Percentiles rank a stretch among this genome's conserved stretches.
Conservation (phyloP, 2,888 invertebrate genomes). For the Chrysolina oricalcia region DNA sequence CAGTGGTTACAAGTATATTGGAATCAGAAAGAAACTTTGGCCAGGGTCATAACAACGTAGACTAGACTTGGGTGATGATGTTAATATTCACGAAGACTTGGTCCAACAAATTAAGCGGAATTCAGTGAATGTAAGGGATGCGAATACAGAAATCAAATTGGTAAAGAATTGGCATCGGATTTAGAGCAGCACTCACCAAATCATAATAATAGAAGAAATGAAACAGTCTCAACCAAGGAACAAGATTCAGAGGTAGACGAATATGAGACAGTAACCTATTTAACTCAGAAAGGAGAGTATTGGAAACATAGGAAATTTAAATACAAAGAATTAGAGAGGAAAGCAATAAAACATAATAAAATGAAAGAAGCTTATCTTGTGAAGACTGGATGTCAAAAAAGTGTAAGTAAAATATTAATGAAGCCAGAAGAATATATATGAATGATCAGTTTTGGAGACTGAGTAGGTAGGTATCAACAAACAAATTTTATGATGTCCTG, state of each 20-base stretch:
- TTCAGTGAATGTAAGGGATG: neutral
- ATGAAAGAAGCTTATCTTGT: neutral
- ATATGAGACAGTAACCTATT: neutral
- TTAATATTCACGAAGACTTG: neutral
- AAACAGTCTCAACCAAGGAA: neutral
- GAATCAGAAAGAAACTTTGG: neutral
- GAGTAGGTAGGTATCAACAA: neutral
- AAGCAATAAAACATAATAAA: neutral
- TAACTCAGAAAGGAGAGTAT: neutral
- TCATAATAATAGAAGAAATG: neutral
- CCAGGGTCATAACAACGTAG: neutral
- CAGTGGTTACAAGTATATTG: neutral
- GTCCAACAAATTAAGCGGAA: neutral
- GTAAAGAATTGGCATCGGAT: neutral
- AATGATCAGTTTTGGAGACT: conserved; percentile 1
- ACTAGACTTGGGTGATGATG: neutral
- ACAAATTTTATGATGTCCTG: neutral
- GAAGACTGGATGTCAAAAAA: neutral
- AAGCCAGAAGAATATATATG: neutral
- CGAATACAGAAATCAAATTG: neutral
- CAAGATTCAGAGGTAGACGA: conserved; percentile 1
- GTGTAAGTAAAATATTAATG: conserved; percentile 5
- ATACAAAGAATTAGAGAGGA: neutral
- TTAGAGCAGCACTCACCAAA: neutral
- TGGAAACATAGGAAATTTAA: neutral